Evolutionary conservation across 2,113 vertebrate genomes (phyloP).

Genomic region (Cyanoderma ruficeps): DNA sequence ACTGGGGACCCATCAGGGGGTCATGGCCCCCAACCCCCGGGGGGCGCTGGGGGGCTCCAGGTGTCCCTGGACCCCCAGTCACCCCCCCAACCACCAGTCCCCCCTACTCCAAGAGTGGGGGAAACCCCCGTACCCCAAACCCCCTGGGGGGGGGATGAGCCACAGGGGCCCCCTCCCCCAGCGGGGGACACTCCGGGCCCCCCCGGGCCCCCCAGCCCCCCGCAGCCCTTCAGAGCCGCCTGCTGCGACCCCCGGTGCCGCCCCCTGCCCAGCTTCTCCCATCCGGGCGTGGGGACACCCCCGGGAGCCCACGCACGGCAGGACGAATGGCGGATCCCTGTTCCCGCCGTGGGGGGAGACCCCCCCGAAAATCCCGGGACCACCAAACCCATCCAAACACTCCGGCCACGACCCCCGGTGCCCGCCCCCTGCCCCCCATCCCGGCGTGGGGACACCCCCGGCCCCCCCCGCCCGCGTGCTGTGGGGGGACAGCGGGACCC

Average conservation of each 20-base stretch:
- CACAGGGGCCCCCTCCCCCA: neutral
- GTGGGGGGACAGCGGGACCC: no score
- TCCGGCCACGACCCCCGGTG: no score
- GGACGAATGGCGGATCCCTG: neutral
- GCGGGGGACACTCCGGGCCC: neutral
- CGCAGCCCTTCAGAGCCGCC: neutral
- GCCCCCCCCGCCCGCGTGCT: neutral
- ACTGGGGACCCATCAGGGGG: no score
- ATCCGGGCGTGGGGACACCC: neutral
- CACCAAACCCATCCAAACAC: neutral
- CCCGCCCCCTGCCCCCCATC: neutral
- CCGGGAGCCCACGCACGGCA: fast-evolving
- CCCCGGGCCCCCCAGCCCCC: neutral
- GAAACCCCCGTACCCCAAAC: neutral
- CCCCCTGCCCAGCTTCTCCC: neutral
- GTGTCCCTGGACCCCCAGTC: neutral
- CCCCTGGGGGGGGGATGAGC: fast-evolving
- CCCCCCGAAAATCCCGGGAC: neutral
- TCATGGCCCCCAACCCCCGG: fast-evolving
- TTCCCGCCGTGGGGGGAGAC: fast-evolving
- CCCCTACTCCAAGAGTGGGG: neutral
- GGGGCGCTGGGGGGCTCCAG: neutral
- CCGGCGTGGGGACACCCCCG: neutral
- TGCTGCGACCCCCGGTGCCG: neutral
- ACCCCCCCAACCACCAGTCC: neutral